Base-by-base conservation (phyloP, 2,888 invertebrate genomes). In the Cremastobaeus sp. region DNA sequence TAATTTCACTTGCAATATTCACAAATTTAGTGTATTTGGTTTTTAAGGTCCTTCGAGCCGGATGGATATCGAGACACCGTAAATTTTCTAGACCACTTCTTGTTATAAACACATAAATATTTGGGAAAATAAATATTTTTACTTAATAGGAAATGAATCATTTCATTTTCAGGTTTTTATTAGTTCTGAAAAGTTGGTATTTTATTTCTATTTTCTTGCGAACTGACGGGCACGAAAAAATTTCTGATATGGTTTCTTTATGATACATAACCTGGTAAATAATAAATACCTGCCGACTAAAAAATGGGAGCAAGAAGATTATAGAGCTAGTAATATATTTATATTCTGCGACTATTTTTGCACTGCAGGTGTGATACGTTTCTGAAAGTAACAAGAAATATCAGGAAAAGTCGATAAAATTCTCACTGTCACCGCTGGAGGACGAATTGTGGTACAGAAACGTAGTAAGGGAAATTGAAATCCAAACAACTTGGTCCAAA, bases 401-500 rank as follows among this genome's bases (percentile, higher is more conserved):
- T 57, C 66, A 54, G 37, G 65, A 69, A 64, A 69, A 59, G 59
- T 54, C 64, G 59, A 74, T 74, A 69, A 64, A 65, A 74, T 74
- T 43, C 55, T 66, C 62, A 60, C 62, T 66, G 66, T 74, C 64
- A 59, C 60, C 37, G 25, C 20, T 47, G 65, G 60, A 65, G 64
- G 59, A 47, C 55, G 62, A 55, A 74, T 55, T 37, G 55, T 47
- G 54, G 47, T 28, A 37, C 70, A 15, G 30, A 35, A 68, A 57
- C 34, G 55, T 52, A 47, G 52, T 39, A 64, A 57, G 70, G 68
- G 76, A 76, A 76, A 81, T 79, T 78, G 81, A 78, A 79, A 78
- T 78, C 62, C 76, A 75, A 80, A 76, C 77, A 81, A 71, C 74
- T 77, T 75, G 70, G 52, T 62, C 28, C 18, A 41, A 54, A 69